Percentiles rank a stretch among this genome's conserved stretches.
Evolutionary conservation across 2,797 vertebrate species (phyloP).

Genomic region (Iguana delicatissima): DNA sequence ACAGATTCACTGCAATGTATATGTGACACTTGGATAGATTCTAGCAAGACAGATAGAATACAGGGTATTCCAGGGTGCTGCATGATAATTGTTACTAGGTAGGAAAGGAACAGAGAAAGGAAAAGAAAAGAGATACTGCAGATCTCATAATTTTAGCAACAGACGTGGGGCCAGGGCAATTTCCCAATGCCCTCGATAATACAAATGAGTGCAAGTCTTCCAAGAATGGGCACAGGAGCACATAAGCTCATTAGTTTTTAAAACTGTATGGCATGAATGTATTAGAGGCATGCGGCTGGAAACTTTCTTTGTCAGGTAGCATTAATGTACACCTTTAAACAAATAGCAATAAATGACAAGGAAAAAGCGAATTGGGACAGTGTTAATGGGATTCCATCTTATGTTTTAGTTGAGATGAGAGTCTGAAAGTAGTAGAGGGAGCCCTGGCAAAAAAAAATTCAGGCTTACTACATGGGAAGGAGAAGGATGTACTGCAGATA

Average conservation of each 20-base stretch:
- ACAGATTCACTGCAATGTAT: neutral
- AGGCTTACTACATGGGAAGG: neutral
- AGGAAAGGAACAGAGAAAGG: neutral
- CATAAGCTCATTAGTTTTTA: slow-evolving; percentile 16
- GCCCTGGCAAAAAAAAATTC: neutral
- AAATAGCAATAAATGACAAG: neutral
- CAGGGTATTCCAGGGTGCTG: neutral
- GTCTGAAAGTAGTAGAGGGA: neutral
- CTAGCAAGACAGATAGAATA: neutral
- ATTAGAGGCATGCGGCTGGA: neutral
- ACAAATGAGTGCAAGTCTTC: neutral
- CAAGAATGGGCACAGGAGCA: slow-evolving; percentile 14
- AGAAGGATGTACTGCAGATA: neutral
- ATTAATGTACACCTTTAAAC: neutral
- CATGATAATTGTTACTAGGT: neutral
- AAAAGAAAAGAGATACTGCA: no score
- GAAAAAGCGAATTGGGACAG: neutral
- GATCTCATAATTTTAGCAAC: neutral
- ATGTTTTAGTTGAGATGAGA: neutral
- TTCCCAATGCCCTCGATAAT: neutral
- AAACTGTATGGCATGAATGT: slow-evolving; percentile 1
- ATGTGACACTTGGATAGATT: neutral
- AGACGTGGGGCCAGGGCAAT: neutral
- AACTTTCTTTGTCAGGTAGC: neutral
- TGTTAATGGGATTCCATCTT: neutral